These are phyloP conservation scores for Dryoscopus gambensis DNA, from an alignment of 2,113 vertebrate species.

Conservation along the genomic window DNA sequence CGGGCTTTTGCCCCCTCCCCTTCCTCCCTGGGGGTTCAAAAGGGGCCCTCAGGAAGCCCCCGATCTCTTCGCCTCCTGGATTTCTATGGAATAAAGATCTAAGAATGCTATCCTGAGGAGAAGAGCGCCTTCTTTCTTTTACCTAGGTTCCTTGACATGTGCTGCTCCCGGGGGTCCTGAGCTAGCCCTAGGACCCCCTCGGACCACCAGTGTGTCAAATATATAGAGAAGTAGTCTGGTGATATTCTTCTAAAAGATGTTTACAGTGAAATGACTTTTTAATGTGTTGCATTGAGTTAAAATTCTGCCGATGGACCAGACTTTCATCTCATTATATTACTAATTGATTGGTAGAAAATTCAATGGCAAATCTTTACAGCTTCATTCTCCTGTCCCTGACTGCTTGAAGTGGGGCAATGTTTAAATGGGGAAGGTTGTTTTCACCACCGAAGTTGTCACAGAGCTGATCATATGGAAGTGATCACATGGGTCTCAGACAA, in stretches of 20 bases:
- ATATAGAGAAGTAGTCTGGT: not conserved
- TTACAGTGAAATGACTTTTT: not conserved
- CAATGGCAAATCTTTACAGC: not conserved
- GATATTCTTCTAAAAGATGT: not conserved
- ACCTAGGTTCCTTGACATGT: too few species aligned
- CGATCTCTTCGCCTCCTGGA: too few species aligned
- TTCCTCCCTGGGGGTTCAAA: too few species aligned
- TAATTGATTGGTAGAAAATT: not conserved
- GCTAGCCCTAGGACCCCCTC: too few species aligned
- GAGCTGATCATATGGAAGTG: not conserved
- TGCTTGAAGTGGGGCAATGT: not conserved
- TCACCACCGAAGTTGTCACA: not conserved
- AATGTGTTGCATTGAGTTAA: not conserved
- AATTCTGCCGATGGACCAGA: not conserved
- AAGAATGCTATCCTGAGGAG: too few species aligned
- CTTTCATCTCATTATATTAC: not conserved
- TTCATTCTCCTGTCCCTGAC: not conserved
- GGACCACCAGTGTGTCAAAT: too few species aligned
- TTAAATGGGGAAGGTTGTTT: not conserved
- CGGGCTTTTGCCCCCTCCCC: too few species aligned
- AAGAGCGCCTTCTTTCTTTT: too few species aligned
- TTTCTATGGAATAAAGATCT: too few species aligned
- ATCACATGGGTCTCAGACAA: not conserved
- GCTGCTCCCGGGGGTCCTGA: too few species aligned
- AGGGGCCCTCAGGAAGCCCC: too few species aligned